Percentiles rank a stretch among this genome's conserved stretches.
Evolutionary conservation across 2,113 vertebrate species (phyloP).

Genomic region (Cettia cetti): DNA sequence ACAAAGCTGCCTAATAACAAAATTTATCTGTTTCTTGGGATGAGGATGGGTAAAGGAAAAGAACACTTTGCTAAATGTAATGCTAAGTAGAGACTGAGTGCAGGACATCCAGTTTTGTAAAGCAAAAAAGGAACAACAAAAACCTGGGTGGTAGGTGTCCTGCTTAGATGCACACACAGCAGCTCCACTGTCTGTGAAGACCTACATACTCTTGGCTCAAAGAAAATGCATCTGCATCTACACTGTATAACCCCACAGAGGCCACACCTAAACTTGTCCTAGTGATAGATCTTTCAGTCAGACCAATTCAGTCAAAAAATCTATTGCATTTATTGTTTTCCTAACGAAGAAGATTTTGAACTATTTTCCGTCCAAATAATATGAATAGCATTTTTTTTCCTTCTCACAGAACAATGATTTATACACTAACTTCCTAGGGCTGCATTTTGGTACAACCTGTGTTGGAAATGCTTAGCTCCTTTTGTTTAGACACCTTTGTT

Average conservation of each 20-base stretch:
- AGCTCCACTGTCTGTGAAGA: background rate
- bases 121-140: background rate
- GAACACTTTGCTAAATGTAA: background rate
- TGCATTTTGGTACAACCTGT: background rate
- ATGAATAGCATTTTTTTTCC: background rate
- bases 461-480: background rate
- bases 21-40: background rate
- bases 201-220: background rate
- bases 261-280: background rate
- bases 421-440: background rate
- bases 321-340: background rate
- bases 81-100: background rate
- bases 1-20: background rate
- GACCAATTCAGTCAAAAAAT: background rate
- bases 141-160: accelerated
- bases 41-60: background rate
- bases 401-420: background rate
- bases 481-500: background rate
- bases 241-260: accelerated
- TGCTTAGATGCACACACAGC: background rate
- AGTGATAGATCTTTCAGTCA: background rate
- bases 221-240: background rate
- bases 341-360: background rate
- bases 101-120: background rate
- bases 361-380: accelerated